These are phyloP conservation scores for Talpa occidentalis DNA, from an alignment of 2,113 vertebrate species.

Conservation along the genomic window DNA sequence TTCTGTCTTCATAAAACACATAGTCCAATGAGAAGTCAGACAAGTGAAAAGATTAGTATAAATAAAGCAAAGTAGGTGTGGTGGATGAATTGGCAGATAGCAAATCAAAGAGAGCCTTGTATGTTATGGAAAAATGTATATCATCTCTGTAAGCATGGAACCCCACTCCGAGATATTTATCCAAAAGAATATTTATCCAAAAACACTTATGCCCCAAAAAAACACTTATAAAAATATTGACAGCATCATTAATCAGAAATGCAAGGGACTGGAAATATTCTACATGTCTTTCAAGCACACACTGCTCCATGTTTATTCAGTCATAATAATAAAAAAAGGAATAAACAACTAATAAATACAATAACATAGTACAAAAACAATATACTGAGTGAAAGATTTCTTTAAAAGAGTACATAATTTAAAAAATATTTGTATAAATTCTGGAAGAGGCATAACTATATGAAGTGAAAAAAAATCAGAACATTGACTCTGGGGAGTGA, in stretches of 20 bases:
- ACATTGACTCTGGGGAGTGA: background rate
- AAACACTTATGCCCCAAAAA: too few species aligned
- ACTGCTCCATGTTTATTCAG: too few species aligned
- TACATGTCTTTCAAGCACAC: too few species aligned
- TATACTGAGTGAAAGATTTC: background rate
- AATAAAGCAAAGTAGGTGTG: background rate
- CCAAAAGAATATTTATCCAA: background rate
- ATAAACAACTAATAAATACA: too few species aligned
- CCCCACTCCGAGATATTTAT: background rate
- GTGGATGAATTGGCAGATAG: background rate
- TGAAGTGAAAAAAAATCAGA: background rate
- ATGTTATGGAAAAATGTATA: background rate
- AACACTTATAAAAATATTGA: too few species aligned
- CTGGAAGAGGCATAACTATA: background rate
- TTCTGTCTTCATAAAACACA: background rate
- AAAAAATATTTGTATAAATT: background rate
- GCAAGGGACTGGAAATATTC: too few species aligned
- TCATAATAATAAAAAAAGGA: too few species aligned
- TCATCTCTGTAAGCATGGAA: background rate
- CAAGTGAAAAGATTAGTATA: background rate
- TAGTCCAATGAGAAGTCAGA: background rate
- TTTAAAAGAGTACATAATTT: background rate
- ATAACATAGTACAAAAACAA: background rate
- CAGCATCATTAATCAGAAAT: too few species aligned
- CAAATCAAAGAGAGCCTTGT: background rate